Conservation (phyloP, 2,797 vertebrate genomes). For the Jordanella pulchra region DNA sequence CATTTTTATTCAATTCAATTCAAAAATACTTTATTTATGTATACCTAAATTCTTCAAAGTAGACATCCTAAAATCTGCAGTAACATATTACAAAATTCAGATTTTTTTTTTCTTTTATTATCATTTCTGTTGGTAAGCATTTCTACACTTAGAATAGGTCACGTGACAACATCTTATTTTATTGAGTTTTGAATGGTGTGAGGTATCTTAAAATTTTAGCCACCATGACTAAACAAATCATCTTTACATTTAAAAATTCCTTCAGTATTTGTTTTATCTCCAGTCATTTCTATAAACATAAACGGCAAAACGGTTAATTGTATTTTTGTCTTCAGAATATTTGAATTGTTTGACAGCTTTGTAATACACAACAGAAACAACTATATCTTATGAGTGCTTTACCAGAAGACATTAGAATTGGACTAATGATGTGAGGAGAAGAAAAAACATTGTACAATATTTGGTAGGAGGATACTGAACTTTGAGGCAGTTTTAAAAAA, state of each 20-base stretch:
- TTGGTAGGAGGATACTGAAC: background rate
- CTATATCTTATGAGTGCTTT: background rate
- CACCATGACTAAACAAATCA: background rate
- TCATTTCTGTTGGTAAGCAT: background rate
- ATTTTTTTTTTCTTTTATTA: background rate
- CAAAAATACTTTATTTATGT: too few relatives aligned
- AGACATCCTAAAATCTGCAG: background rate
- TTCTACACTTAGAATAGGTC: background rate
- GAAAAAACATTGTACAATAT: background rate
- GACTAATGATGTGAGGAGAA: background rate
- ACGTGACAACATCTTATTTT: background rate
- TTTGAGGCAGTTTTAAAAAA: slow-evolving; percentile 11
- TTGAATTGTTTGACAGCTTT: background rate
- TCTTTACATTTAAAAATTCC: background rate
- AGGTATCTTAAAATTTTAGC: background rate
- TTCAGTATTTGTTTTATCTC: background rate
- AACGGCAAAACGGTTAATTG: background rate
- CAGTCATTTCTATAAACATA: slow-evolving; percentile 9
- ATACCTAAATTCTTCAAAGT: background rate
- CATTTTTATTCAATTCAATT: too few relatives aligned
- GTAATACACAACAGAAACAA: background rate
- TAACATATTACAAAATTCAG: background rate
- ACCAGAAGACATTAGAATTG: background rate
- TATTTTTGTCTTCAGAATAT: slow-evolving; percentile 13
- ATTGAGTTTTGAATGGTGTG: background rate